Percentiles rank a stretch among this genome's conserved stretches.
Conservation (phyloP, 2,888 invertebrate species). For the Drosophila antonietae region DNA sequence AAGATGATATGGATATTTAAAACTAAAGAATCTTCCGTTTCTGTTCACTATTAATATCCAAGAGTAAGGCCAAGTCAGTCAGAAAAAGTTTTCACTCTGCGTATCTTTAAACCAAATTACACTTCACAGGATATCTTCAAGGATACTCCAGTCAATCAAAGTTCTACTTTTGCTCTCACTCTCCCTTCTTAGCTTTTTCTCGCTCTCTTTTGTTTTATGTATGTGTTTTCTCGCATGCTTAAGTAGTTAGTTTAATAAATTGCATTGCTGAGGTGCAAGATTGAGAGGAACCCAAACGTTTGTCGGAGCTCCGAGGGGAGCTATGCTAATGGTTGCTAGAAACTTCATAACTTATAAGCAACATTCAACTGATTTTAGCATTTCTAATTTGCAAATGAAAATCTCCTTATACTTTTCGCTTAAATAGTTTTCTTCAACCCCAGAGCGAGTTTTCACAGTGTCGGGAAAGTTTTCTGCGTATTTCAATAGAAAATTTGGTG, state of each 20-base stretch:
- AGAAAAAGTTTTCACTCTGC: too few relatives aligned
- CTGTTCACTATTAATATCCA: too few relatives aligned
- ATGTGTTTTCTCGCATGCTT: slow-evolving; percentile 59
- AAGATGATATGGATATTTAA: too few relatives aligned
- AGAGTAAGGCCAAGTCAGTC: too few relatives aligned
- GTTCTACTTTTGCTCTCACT: background rate
- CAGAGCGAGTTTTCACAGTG: slow-evolving; percentile 1
- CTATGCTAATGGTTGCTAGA: slow-evolving; percentile 15
- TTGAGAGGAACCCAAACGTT: background rate
- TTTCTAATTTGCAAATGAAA: slow-evolving; percentile 26
- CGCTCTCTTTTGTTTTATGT: slow-evolving; percentile 7
- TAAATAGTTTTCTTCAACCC: slow-evolving; percentile 6
- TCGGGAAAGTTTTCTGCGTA: slow-evolving; percentile 18
- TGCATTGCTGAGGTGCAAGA: slow-evolving; percentile 47
- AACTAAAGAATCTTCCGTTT: too few relatives aligned
- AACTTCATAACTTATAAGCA: slow-evolving; percentile 20
- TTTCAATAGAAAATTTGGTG: slow-evolving; percentile 17
- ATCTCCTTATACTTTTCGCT: background rate
- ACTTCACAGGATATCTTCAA: background rate
- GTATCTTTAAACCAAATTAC: background rate
- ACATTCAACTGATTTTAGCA: slow-evolving; percentile 31
- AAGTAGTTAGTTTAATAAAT: slow-evolving; percentile 76
- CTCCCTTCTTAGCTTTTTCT: background rate
- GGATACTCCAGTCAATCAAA: background rate
- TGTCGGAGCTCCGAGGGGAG: background rate